Conservation (phyloP, 2,888 invertebrate genomes). For the Eilema sororculum region DNA sequence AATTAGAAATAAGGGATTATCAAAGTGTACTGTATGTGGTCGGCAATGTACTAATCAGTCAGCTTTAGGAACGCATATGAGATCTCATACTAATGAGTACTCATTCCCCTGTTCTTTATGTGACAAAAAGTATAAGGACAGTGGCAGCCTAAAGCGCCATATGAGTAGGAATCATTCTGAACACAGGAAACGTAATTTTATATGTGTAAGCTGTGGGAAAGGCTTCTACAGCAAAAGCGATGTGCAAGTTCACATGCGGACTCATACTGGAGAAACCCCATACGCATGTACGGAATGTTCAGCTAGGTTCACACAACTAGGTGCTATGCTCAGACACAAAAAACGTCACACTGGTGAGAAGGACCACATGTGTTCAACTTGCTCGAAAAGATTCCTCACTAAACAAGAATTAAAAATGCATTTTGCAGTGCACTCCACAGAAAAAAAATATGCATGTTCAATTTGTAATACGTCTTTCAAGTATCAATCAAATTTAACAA, state of each 20-base stretch:
- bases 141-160: conserved; percentile 69
- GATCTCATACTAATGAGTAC: conserved; percentile 69
- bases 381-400: conserved; percentile 72
- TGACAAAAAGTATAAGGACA: conserved; percentile 71
- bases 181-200: conserved; percentile 63
- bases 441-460: conserved; percentile 69
- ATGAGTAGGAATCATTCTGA: conserved; percentile 63
- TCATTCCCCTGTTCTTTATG: conserved; percentile 68
- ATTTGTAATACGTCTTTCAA: conserved; percentile 81
- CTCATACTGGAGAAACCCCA: conserved; percentile 79
- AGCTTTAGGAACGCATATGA: conserved; percentile 64
- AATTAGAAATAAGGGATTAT: conserved; percentile 34
- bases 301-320: conserved; percentile 68
- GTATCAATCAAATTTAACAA: conserved; percentile 81
- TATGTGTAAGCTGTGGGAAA: conserved; percentile 79
- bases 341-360: conserved; percentile 68
- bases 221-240: conserved; percentile 70
- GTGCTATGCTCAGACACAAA: conserved; percentile 69
- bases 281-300: conserved; percentile 70
- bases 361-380: conserved; percentile 65
- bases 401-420: conserved; percentile 73
- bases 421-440: conserved; percentile 65
- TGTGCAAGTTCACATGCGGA: conserved; percentile 71
- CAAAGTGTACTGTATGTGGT: conserved; percentile 65
- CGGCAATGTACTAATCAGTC: conserved; percentile 64